phyloP scores from a whole-genome alignment of 2,888 invertebrate species.

The Sphaeridia pumilis region DNA sequence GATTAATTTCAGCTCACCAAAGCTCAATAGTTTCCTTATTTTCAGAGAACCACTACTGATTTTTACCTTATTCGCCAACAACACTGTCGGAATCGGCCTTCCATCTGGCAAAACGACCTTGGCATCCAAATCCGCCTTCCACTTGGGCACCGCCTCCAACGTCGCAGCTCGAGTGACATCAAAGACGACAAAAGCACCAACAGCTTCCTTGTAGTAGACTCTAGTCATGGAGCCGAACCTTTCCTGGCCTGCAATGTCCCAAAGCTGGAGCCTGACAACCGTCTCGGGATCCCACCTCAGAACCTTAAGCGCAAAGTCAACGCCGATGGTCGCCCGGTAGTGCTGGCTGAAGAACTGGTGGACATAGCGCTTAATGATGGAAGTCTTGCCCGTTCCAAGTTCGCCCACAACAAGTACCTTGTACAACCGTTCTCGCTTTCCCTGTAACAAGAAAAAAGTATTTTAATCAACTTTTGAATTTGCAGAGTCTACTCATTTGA shows the following conservation, averaged over 20 bases:
- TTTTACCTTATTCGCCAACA: constrained; percentile 84
- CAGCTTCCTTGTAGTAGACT: constrained; percentile 94
- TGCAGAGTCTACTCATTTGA: too few species aligned
- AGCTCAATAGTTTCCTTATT: too few species aligned
- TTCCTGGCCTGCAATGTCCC: constrained; percentile 98
- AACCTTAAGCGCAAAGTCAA: constrained; percentile 96
- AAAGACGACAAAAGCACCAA: constrained; percentile 93
- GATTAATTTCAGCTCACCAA: too few species aligned
- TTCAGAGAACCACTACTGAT: too few species aligned
- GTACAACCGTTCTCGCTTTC: constrained; percentile 72
- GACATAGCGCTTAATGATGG: constrained; percentile 96
- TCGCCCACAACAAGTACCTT: constrained; percentile 99
- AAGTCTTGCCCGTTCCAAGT: constrained; percentile 90
- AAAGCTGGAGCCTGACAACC: constrained; percentile 83
- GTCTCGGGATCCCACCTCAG: constrained; percentile 91
- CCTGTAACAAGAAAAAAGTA: too few species aligned
- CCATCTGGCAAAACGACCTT: constrained; percentile 94
- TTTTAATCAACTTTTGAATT: too few species aligned
- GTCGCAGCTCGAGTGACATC: constrained; percentile 83
- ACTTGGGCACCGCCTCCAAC: constrained; percentile 87
- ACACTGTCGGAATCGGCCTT: constrained; percentile 82
- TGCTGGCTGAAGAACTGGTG: constrained; percentile 98
- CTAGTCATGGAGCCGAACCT: constrained; percentile 98
- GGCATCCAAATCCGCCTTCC: constrained; percentile 94
- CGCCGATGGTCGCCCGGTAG: constrained; percentile 97